phyloP scores from a whole-genome alignment of 2,888 invertebrate species.

The Drosophila paracracens region DNA sequence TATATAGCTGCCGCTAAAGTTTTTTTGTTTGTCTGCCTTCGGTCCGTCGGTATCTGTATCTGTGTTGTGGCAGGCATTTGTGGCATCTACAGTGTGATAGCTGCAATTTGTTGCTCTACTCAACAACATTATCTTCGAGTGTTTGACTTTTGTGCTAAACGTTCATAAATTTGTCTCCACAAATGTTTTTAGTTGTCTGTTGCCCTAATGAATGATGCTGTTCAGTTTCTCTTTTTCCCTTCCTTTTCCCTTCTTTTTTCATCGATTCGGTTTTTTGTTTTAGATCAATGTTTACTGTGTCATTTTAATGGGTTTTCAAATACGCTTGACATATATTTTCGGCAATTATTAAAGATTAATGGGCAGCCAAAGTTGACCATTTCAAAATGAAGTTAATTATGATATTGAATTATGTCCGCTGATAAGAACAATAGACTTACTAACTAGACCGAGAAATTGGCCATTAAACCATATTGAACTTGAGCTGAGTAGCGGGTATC shows the following conservation, averaged over 20 bases:
- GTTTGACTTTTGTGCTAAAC: conserved; percentile 82
- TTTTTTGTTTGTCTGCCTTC: conserved; percentile 2
- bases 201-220: conserved; percentile 52
- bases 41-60: conserved; percentile 14
- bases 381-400: conserved; percentile 59
- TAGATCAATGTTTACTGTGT: conserved; percentile 56
- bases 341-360: conserved; percentile 82
- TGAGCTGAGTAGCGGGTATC: conserved; percentile 16
- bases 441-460: conserved; percentile 57
- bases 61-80: conserved; percentile 42
- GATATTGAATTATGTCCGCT: conserved; percentile 52
- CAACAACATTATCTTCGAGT: conserved; percentile 74
- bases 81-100: conserved; percentile 76
- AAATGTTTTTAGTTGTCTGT: conserved; percentile 60
- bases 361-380: conserved; percentile 58
- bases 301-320: conserved; percentile 73
- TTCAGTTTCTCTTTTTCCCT: background rate
- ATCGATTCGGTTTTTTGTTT: conserved; percentile 7
- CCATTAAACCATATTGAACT: conserved; percentile 33
- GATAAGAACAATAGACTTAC: conserved; percentile 42
- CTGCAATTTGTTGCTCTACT: conserved; percentile 80
- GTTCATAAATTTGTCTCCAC: conserved; percentile 82
- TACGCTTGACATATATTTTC: conserved; percentile 77
- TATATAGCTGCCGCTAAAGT: conserved; percentile 3
- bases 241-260: conserved; percentile 18